Base-by-base conservation (phyloP, 2,797 vertebrate genomes). In the Cercopithecus hamlyni region DNA sequence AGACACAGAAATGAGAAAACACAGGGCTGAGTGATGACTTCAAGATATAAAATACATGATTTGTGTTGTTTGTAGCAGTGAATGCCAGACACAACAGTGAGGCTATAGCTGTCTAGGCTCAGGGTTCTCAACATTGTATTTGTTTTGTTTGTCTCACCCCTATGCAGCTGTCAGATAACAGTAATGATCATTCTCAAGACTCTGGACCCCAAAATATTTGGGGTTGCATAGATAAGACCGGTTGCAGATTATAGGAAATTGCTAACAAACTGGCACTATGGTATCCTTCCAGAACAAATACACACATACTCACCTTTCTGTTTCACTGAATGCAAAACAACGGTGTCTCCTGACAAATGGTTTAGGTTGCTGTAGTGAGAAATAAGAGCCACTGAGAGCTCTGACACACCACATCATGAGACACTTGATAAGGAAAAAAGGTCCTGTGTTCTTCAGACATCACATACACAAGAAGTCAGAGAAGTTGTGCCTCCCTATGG, bases 381-480 rank as follows among this genome's bases (percentile, higher is more conserved):
- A 96, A 79, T 1, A n/a, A 26, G 30, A 88, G 52, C 19, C 82
- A 36, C 7, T 39, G 45, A 77, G 39, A 27, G 33, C 41, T 88
- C 48, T 87, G 57, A 39, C 45, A 72, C 76, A 17, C 3, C 20
- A 0, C 30, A 77, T 67, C 30, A 8, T 33, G 52, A 88, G 48
- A 95, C 64, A 50, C 13, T 64, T 86, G 93, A 88, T 79, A 94
- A 91, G 17, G 10, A 80, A 92, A 92, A 64, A 90, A 93, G 55
- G 52, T 80, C 43, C 10, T 52, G 6, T 55, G 67, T 33, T 76
- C 41, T 92, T 76, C 27, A 67, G 61, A 93, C 11, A 43, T 80
- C 79, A 97, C 48, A 73, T 30, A 12, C 33, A 36, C 14, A 82
- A 41, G 26, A 27, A 73, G 33, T 52, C 39, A 80, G 61, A 43